Percentiles rank a stretch among this genome's conserved stretches.
Conservation (phyloP, 2,888 invertebrate genomes). For the Hemistola chrysoprasaria region DNA sequence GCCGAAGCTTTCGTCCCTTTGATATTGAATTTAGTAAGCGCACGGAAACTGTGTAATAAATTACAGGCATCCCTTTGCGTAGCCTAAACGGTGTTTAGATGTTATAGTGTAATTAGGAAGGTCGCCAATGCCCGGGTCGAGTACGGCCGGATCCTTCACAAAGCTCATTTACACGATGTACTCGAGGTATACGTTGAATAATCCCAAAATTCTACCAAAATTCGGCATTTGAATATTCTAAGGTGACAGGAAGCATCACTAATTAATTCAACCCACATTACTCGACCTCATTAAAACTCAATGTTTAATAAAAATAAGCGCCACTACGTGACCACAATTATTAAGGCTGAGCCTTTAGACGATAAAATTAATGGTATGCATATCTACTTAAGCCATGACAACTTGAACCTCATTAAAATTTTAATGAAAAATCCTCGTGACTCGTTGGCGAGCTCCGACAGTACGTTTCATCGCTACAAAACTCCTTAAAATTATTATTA, state of each 20-base stretch:
- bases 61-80: constrained; percentile 55
- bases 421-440: constrained; percentile 25
- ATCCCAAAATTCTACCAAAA: constrained; percentile 35
- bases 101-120: constrained; percentile 57
- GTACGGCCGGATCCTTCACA: constrained; percentile 34
- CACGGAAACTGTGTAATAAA: constrained; percentile 64
- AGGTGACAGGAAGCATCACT: constrained; percentile 33
- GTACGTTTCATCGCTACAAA: constrained; percentile 36
- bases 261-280: constrained; percentile 26
- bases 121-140: constrained; percentile 45
- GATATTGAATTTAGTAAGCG: constrained; percentile 67
- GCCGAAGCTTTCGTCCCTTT: constrained; percentile 57
- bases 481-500: constrained; percentile 64
- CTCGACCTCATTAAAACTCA: constrained; percentile 23
- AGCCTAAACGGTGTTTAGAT: constrained; percentile 58
- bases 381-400: constrained; percentile 10
- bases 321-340: constrained; percentile 11
- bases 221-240: constrained; percentile 25
- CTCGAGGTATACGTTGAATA: no score
- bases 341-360: constrained; percentile 2
- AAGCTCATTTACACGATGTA: constrained; percentile 33
- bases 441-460: constrained; percentile 2
- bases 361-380: constrained; percentile 13
- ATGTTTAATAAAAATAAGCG: constrained; percentile 8
- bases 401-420: constrained; percentile 25